Evolutionary conservation across 2,888 invertebrate genomes (phyloP).

Genomic region (Apamea crenata): DNA sequence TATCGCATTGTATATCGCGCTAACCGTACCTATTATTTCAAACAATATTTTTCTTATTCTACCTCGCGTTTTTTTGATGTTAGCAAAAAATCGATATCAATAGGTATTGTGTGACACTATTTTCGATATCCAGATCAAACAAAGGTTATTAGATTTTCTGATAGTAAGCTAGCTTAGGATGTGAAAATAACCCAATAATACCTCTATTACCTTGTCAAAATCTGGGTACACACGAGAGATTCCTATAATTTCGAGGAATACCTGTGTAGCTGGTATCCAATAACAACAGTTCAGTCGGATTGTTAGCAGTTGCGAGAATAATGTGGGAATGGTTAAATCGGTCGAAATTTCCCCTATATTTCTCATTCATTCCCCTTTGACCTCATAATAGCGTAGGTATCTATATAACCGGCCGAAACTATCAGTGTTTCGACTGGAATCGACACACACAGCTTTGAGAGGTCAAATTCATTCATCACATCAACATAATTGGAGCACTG

Average conservation of each 20-base stretch:
- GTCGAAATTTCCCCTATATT: neutral
- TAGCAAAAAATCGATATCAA: too few relatives aligned
- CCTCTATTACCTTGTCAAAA: neutral
- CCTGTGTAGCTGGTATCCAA: slow-evolving; percentile 2
- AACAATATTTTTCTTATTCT: neutral
- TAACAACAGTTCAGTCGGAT: slow-evolving; percentile 6
- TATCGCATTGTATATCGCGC: neutral
- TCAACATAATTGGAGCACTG: slow-evolving; percentile 55
- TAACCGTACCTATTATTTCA: neutral
- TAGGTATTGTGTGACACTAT: neutral
- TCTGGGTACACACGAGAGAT: neutral
- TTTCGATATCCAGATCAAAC: neutral
- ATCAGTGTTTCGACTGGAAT: slow-evolving; percentile 26
- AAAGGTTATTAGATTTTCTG: neutral
- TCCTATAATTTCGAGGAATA: neutral
- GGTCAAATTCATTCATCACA: slow-evolving; percentile 55
- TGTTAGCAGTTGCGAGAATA: neutral
- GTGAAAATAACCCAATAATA: neutral
- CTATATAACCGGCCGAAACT: neutral
- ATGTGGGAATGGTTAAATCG: neutral
- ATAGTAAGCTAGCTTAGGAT: neutral
- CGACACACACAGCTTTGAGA: slow-evolving; percentile 27
- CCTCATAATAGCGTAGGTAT: neutral
- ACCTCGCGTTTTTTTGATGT: neutral
- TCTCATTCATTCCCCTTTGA: neutral